Evolutionary conservation across 2,888 invertebrate species (phyloP).

Genomic region (Amblyjoppa proteus): DNA sequence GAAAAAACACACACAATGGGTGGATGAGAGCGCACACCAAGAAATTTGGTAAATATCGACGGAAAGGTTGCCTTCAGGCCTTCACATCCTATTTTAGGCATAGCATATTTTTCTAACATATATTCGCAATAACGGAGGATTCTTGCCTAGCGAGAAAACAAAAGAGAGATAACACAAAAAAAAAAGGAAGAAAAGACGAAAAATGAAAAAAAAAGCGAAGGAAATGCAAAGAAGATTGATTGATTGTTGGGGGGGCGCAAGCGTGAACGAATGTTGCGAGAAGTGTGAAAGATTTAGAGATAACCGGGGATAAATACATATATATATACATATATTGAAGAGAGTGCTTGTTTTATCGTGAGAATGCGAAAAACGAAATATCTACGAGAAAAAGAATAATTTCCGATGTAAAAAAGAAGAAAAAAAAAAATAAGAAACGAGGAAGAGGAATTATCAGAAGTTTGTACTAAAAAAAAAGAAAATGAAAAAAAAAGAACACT

Average conservation of each 20-base stretch:
- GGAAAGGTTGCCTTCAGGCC: slow-evolving; percentile 84
- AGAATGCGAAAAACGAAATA: slow-evolving; percentile 61
- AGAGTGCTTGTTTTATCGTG: slow-evolving; percentile 63
- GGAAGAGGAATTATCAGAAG: slow-evolving; percentile 76
- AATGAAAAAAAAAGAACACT: slow-evolving; percentile 55
- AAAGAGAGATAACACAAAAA: slow-evolving; percentile 68
- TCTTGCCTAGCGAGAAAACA: slow-evolving; percentile 80
- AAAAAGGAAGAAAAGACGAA: slow-evolving; percentile 68
- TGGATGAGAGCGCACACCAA: slow-evolving; percentile 73
- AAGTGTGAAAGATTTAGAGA: slow-evolving; percentile 63
- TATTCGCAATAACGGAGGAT: slow-evolving; percentile 82
- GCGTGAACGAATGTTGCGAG: slow-evolving; percentile 57
- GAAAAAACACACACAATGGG: slow-evolving; percentile 36
- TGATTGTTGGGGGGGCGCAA: slow-evolving; percentile 58
- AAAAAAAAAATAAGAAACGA: slow-evolving; percentile 69
- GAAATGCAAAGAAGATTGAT: slow-evolving; percentile 58
- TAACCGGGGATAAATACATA: slow-evolving; percentile 64
- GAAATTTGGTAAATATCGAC: slow-evolving; percentile 75
- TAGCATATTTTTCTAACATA: slow-evolving; percentile 85
- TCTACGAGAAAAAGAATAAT: slow-evolving; percentile 43
- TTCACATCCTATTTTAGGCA: slow-evolving; percentile 85
- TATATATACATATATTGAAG: slow-evolving; percentile 65
- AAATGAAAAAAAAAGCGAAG: slow-evolving; percentile 63
- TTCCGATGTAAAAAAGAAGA: slow-evolving; percentile 38
- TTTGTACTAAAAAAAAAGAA: slow-evolving; percentile 72